Evolutionary conservation across 2,113 vertebrate species (phyloP), one percentile per base, ranked within the genome.

Genomic region (Prochilodus magdalenae): DNA sequence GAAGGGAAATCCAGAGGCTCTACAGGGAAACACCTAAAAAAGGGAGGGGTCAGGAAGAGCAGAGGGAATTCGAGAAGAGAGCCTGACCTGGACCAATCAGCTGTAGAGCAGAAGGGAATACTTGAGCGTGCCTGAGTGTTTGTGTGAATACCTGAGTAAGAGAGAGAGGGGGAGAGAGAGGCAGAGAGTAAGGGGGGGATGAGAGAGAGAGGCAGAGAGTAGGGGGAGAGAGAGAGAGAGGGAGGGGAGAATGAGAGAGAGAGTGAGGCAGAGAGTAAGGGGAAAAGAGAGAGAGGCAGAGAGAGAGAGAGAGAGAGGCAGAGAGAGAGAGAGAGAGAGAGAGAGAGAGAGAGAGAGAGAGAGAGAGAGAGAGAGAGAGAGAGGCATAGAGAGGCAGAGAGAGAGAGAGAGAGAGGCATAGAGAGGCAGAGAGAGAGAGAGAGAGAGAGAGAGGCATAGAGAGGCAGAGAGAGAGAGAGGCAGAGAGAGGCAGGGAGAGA

Each of bases 1-100:
- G 47, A 77, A 92, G 89, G 89, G 90, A 91, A 93, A 91, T 88
- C 88, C 89, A 89, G 91, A 91, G 91, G 89, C 89, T 86, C 87
- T 85, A 72, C 47, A 87, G 92, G 93, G 90, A 94, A 93, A 93
- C 90, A 93, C 93, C 93, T 87, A 89, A 87, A 91, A 91, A 89
- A 70, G 60, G 66, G 65, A 65, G 74, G 66, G 72, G 73, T 66
- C 29, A 59, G 10, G 67, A 7, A 55, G 44, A 65, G 60, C 26
- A 4, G 81, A 75, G 49, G 73, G 53, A 75, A 67, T 47, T 40
- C 27, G 85, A 87, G 70, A 26, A 60, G 59, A 47, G 24, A 87
- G 86, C 89, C 86, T 93, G 91, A 91, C 90, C 90, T 91, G 36
- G 66, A 13, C 66, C 66, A 91, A 91, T 90, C 77, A 83, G 77